Percentiles rank a stretch among this genome's conserved stretches.
phyloP scores from a whole-genome alignment of 2,113 vertebrate genomes.

The Otis tarda region DNA sequence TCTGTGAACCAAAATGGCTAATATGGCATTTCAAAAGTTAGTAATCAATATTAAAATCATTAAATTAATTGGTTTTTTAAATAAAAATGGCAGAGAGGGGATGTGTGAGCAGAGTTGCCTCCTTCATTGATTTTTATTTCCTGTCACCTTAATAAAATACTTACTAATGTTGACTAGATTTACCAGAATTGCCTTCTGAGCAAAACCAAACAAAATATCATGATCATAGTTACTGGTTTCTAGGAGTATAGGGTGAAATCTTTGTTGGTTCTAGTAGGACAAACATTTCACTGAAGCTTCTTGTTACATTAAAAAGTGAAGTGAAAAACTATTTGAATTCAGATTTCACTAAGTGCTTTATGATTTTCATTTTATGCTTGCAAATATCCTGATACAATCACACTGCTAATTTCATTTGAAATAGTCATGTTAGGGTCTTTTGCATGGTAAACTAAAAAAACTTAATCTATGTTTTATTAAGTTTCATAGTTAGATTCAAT shows the following conservation, averaged over 20 bases:
- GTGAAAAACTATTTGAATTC: not conserved
- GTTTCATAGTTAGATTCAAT: not conserved
- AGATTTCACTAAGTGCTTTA: not conserved
- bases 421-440: not conserved
- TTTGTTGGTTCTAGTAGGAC: not conserved
- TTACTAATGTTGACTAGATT: not conserved
- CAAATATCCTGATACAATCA: not conserved
- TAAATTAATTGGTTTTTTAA: constrained; percentile 37
- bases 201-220: not conserved
- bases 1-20: not conserved
- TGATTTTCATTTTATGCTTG: not conserved
- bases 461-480: not conserved
- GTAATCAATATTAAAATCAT: constrained; percentile 43
- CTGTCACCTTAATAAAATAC: constrained; percentile 19
- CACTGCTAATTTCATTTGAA: not conserved
- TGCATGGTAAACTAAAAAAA: not conserved
- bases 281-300: not conserved
- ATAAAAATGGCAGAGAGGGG: not conserved
- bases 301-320: not conserved
- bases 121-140: constrained; percentile 47
- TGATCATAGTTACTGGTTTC: not conserved
- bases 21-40: constrained; percentile 37
- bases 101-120: not conserved
- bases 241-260: not conserved
- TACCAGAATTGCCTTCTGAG: not conserved